Percentiles rank a stretch among this genome's conserved stretches.
phyloP scores from a whole-genome alignment of 2,113 vertebrate genomes.

The Nibea albiflora region DNA sequence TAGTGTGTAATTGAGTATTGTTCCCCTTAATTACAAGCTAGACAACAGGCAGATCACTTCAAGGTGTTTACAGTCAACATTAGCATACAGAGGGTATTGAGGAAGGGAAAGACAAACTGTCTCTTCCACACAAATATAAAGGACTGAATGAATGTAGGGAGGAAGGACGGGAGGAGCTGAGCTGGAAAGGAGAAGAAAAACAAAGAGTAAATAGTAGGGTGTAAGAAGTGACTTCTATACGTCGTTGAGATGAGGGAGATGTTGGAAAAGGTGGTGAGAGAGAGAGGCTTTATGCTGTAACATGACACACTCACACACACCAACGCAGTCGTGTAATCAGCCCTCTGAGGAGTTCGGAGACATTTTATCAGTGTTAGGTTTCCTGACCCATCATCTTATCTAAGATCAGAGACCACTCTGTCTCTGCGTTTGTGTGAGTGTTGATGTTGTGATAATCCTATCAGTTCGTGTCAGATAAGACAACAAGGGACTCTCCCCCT shows the following conservation, averaged over 20 bases:
- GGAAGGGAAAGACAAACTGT: constrained; percentile 1
- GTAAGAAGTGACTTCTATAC: not conserved
- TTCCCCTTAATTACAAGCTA: constrained; percentile 51
- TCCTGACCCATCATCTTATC: constrained; percentile 77
- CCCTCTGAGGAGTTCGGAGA: constrained; percentile 48
- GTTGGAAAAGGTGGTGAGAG: not conserved
- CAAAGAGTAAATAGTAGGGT: not conserved
- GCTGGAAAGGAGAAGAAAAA: not conserved
- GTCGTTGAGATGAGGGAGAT: no score
- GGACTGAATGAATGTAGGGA: not conserved
- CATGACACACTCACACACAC: constrained; percentile 22
- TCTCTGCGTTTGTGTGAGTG: constrained; percentile 32
- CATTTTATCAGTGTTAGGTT: constrained; percentile 77
- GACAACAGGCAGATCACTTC: constrained; percentile 45
- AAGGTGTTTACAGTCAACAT: constrained; percentile 62
- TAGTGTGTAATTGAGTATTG: constrained; percentile 39
- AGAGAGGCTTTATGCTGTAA: constrained; percentile 26
- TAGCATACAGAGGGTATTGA: constrained; percentile 61
- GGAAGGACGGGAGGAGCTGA: not conserved
- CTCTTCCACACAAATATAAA: not conserved
- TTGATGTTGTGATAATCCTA: constrained; percentile 62
- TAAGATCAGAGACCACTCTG: constrained; percentile 57
- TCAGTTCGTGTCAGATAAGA: constrained; percentile 63
- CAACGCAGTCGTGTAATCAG: constrained; percentile 43
- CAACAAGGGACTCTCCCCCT: constrained; percentile 28